These are phyloP conservation scores for Cataglyphis altisquamis DNA, from an alignment of 2,888 invertebrate species.

Conservation along the genomic window DNA sequence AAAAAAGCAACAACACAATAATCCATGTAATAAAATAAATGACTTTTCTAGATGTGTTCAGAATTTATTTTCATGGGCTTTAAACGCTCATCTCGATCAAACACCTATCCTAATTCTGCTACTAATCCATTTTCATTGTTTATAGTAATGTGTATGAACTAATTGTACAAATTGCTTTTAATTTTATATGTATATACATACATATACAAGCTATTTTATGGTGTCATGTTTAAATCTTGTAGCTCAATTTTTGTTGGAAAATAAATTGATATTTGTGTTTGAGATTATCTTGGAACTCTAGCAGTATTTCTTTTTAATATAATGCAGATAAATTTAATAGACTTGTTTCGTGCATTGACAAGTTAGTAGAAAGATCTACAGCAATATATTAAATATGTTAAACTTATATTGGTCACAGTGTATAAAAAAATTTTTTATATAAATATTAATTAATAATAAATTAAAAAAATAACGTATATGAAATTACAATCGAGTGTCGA, in stretches of 20 bases:
- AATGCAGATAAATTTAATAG: not conserved
- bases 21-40: constrained; percentile 83
- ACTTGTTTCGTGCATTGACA: not conserved
- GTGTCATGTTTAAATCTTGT: constrained; percentile 33
- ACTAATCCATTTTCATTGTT: constrained; percentile 11
- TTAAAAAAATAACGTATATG: constrained; percentile 7
- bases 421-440: constrained; percentile 24
- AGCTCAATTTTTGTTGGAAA: constrained; percentile 44
- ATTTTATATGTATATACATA: constrained; percentile 35
- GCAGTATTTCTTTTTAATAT: constrained; percentile 22
- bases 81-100: constrained; percentile 17
- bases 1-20: constrained; percentile 77
- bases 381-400: constrained; percentile 9
- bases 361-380: not conserved
- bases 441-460: constrained; percentile 27
- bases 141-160: constrained; percentile 4
- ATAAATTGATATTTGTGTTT: constrained; percentile 39
- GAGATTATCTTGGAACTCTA: not conserved
- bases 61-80: constrained; percentile 65
- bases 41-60: constrained; percentile 82
- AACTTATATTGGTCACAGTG: not conserved
- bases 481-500: not conserved
- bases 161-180: constrained; percentile 36
- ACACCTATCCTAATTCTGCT: constrained; percentile 17
- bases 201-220: constrained; percentile 36